Evolutionary conservation across 2,797 vertebrate species (phyloP).

Genomic region (Furcifer pardalis): DNA sequence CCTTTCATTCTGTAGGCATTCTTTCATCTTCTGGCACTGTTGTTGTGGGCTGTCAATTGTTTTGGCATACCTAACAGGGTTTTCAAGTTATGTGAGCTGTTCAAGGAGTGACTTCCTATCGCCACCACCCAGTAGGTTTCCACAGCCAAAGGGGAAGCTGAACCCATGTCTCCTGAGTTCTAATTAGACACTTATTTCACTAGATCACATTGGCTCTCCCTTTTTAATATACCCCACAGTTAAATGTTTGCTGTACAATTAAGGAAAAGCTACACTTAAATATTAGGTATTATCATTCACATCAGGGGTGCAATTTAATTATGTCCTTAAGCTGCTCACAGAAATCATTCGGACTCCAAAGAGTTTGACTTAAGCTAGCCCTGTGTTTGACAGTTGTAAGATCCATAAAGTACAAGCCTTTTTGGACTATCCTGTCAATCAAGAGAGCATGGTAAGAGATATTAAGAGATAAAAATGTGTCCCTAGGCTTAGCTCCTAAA

Average conservation of each 20-base stretch:
- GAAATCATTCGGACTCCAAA: background rate
- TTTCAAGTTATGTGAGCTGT: no score
- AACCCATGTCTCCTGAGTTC: no score
- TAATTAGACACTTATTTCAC: no score
- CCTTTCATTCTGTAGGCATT: background rate
- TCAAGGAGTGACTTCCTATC: no score
- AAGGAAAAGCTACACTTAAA: background rate
- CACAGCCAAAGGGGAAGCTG: no score
- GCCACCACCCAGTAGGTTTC: no score
- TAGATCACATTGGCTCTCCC: no score
- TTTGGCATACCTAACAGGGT: no score
- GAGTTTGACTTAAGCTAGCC: background rate
- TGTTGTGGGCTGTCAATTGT: no score
- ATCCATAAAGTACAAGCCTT: background rate
- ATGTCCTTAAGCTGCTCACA: background rate
- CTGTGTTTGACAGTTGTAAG: background rate
- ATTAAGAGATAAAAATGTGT: conserved; percentile 26
- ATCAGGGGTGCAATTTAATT: background rate
- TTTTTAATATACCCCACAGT: background rate
- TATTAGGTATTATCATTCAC: background rate
- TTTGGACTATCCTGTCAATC: conserved; percentile 27
- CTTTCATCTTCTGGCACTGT: background rate
- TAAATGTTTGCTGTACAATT: background rate
- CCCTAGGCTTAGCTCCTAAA: conserved; percentile 8
- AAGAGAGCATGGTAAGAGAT: background rate